Evolutionary conservation across 2,113 vertebrate genomes (phyloP), one percentile per base, ranked within the genome.

Genomic region (Prochilodus magdalenae): DNA sequence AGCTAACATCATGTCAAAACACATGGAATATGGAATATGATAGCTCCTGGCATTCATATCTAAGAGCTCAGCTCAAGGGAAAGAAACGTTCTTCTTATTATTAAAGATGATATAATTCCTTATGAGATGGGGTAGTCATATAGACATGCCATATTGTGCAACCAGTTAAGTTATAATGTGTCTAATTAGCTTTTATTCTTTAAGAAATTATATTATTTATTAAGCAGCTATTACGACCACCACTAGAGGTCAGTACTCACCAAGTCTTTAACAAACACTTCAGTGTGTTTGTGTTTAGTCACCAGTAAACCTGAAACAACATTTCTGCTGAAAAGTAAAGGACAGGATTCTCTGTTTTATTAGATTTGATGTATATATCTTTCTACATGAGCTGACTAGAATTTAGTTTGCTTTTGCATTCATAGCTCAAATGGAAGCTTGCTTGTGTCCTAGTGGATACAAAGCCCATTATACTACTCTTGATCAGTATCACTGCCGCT

Each of bases 181-280:
- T 72, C 62, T 36, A 3, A n/a, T n/a, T 53, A 27, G 13, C 11
- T 0, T 1, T 76, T 16, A 36, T 65, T 27, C 36, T 22, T 65
- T 40, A 13, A 22, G 14, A 60, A 60, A n/a, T n/a, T n/a, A n/a
- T n/a, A n/a, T n/a, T n/a, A n/a, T n/a, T n/a, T n/a, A n/a, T n/a
- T n/a, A 60, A 60, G 57, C 57, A 60, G n/a, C 11, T 13, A 24
- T 15, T 12, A 2, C 26, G 57, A 1, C 57, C 14, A 75, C 90
- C 93, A 92, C 85, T 80, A 94, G 93, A 90, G 84, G 92, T 87
- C 90, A 78, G 84, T 87, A 89, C 26, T 80, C 1, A 11, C 84
- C 79, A 87, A 85, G 66, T 20, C 82, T 86, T 83, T 14, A 75
- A 22, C 22, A 22, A 60, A 20, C 18, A 73, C 16, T 79, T 8